These are phyloP conservation scores for Heliothis subflexa DNA, from an alignment of 1,140 invertebrate species.

Conservation along the genomic window DNA sequence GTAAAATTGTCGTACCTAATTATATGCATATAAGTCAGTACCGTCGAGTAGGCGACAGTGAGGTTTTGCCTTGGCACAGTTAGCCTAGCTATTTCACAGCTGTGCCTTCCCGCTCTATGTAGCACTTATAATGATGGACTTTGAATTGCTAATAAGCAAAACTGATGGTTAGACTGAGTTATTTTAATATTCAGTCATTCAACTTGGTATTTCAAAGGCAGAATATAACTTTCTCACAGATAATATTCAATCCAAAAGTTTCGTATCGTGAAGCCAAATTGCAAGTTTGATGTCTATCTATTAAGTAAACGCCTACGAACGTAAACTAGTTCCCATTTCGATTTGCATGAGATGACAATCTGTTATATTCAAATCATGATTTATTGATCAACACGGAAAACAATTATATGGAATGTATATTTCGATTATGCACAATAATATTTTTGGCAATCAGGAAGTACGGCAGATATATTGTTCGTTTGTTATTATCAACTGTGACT, in stretches of 20 bases:
- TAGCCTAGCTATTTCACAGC: conserved; percentile 47
- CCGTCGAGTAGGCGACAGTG: conserved; percentile 49
- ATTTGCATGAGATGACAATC: conserved; percentile 14
- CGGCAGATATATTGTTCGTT: background rate
- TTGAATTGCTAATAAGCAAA: conserved; percentile 37
- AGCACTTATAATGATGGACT: conserved; percentile 45
- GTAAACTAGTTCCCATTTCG: background rate
- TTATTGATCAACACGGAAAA: conserved; percentile 2
- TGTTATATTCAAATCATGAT: background rate
- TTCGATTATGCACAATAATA: background rate
- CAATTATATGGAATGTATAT: background rate
- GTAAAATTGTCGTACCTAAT: conserved; percentile 10
- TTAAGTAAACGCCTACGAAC: background rate
- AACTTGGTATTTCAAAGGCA: background rate
- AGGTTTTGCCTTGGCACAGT: conserved; percentile 53
- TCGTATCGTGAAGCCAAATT: background rate
- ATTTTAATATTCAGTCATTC: background rate
- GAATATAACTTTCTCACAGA: background rate
- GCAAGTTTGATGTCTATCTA: background rate
- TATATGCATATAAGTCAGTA: conserved; percentile 37
- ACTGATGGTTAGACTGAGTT: conserved; percentile 3
- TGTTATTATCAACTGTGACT: background rate
- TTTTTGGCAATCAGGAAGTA: conserved; percentile 30
- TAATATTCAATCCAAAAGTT: background rate
- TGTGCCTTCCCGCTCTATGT: conserved; percentile 49